These are phyloP conservation scores for Anableps anableps DNA, from an alignment of 2,797 vertebrate genomes.

Conservation along the genomic window DNA sequence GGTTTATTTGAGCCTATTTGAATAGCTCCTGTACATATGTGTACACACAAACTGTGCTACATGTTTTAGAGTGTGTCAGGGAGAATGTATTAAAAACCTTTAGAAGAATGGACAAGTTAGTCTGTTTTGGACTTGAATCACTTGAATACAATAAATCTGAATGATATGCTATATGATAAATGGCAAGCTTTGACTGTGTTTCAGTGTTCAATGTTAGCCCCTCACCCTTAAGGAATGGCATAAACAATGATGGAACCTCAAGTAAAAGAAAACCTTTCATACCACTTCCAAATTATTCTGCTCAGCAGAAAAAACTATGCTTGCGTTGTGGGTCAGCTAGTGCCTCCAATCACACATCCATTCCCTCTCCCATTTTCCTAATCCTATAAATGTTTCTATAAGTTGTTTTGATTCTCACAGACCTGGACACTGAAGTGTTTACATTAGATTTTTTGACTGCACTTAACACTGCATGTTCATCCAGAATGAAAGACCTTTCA, in stretches of 20 bases:
- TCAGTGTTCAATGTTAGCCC: constrained; percentile 49
- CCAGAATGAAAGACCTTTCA: constrained; percentile 71
- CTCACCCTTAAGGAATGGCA: constrained; percentile 75
- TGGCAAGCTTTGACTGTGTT: background rate
- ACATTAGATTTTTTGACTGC: constrained; percentile 67
- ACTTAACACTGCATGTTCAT: constrained; percentile 55
- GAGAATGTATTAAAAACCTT: background rate
- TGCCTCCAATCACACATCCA: constrained; percentile 59
- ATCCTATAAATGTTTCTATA: constrained; percentile 87
- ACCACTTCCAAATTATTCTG: constrained; percentile 68
- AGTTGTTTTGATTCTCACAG: constrained; percentile 79
- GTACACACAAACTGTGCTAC: background rate
- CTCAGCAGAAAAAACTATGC: constrained; percentile 76
- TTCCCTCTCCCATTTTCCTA: constrained; percentile 65
- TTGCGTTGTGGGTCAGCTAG: constrained; percentile 84
- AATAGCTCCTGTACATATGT: background rate
- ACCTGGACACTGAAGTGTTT: constrained; percentile 74
- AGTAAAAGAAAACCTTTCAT: constrained; percentile 54
- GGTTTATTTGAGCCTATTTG: background rate
- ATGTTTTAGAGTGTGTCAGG: constrained; percentile 30
- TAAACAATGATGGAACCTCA: constrained; percentile 75
- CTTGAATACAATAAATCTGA: background rate
- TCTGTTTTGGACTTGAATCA: background rate
- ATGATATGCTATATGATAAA: constrained; percentile 6
- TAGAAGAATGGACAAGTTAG: background rate